Evolutionary conservation across 2,888 invertebrate species (phyloP), one percentile per base, ranked within the genome.

Genomic region (Chrysotoxum bicinctum): DNA sequence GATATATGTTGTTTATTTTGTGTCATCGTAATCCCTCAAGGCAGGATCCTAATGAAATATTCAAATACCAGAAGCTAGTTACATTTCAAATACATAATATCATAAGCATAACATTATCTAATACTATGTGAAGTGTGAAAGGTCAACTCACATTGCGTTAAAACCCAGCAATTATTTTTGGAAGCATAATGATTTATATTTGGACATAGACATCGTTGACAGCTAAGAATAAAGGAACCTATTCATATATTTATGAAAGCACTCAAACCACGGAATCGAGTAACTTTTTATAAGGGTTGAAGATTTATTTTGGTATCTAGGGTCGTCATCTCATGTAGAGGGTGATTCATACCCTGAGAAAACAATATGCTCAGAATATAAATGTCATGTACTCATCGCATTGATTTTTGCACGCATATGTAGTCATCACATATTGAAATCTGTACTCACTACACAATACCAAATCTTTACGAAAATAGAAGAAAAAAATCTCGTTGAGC

Each of bases 11-110:
- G n/a, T 32, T 23, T 5, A 8, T 10, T 48, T 54, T 30, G 10
- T 5, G 2, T 16, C 14, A 12, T 26, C 9, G 16, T 54, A 56
- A 56, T 56, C 54, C 54, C 32, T 56, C 16, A 30, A 12, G 54
- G 30, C n/a, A 54, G 32, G 32, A n/a, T 8, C 16, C 32, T 56
- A 56, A 56, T 56, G 32, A 32, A 56, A 32, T 56, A 56, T 56
- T 54, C 32, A 56, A 56, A 56, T 32, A 19, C 19, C 32, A 56
- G 16, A 54, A 19, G n/a, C 1, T 3, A 6, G n/a, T 1, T 4
- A 14, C 14, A 40, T 14, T n/a, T 32, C 32, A 56, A 32, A 32
- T 32, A 19, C 32, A 56, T 21, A 48, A 48, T 12, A 12, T 5
- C 21, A 21, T 48, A 10, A 48, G 1, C 21, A 21, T 48, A 10